phyloP scores from a whole-genome alignment of 1,140 invertebrate species.

The Pseudomyrmex concolor region DNA sequence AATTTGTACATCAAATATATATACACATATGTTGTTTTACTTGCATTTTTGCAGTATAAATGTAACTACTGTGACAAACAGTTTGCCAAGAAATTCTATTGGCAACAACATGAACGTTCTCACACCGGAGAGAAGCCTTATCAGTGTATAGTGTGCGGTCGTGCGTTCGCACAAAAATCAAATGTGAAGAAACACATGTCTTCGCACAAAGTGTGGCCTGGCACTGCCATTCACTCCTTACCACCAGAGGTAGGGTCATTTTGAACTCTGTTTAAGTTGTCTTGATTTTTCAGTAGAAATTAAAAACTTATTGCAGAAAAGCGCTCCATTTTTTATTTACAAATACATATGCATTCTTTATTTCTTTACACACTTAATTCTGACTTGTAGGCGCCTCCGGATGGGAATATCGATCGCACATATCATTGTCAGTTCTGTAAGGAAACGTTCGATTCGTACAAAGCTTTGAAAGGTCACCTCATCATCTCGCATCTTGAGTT shows the following conservation, averaged over 20 bases:
- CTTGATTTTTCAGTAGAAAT: not conserved
- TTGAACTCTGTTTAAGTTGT: slow-evolving; percentile 41
- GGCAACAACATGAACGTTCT: slow-evolving; percentile 86
- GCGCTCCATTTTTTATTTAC: slow-evolving; percentile 60
- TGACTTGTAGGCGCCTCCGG: slow-evolving; percentile 76
- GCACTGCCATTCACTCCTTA: slow-evolving; percentile 82
- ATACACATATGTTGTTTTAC: not conserved
- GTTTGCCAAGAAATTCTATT: slow-evolving; percentile 86
- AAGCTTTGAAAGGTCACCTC: slow-evolving; percentile 81
- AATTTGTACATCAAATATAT: not conserved
- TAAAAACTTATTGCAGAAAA: not conserved
- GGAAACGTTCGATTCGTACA: slow-evolving; percentile 84
- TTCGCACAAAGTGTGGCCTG: slow-evolving; percentile 88
- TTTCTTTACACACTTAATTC: not conserved
- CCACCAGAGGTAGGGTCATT: slow-evolving; percentile 78
- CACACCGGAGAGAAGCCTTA: slow-evolving; percentile 88
- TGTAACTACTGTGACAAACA: slow-evolving; percentile 85
- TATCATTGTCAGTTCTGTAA: slow-evolving; percentile 84
- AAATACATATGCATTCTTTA: not conserved
- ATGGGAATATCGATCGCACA: slow-evolving; percentile 82
- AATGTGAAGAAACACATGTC: slow-evolving; percentile 90
- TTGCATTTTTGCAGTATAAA: slow-evolving; percentile 79
- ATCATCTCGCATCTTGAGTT: slow-evolving; percentile 82
- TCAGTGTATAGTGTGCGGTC: slow-evolving; percentile 88
- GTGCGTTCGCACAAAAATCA: slow-evolving; percentile 88